Base-by-base conservation (phyloP, 2,888 invertebrate species). In the Ochropleura leucogaster region DNA sequence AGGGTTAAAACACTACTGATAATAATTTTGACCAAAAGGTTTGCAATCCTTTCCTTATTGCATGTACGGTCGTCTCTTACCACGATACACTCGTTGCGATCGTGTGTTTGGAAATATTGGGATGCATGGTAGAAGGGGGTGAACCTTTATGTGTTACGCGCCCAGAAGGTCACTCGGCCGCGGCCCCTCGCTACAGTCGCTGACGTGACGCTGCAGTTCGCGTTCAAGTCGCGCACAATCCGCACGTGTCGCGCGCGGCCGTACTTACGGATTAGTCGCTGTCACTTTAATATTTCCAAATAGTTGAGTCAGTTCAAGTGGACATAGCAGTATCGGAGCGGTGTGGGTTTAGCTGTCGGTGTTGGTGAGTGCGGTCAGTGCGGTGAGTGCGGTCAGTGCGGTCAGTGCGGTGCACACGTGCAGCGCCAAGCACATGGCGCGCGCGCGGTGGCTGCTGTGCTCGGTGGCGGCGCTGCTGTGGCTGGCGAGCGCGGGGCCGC, bases 91-190 rank as follows among this genome's bases (percentile, higher is more conserved):
- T n/a, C n/a, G n/a, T n/a, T n/a, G n/a, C n/a, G n/a, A n/a, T n/a
- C n/a, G n/a, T n/a, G n/a, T n/a, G n/a, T n/a, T n/a, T n/a, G n/a
- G n/a, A n/a, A n/a, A n/a, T n/a, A n/a, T n/a, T n/a, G n/a, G n/a
- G n/a, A n/a, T n/a, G n/a, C n/a, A n/a, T n/a, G n/a, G n/a, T n/a
- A n/a, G n/a, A n/a, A n/a, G n/a, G n/a, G n/a, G n/a, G n/a, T n/a
- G n/a, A n/a, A n/a, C n/a, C n/a, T n/a, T n/a, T n/a, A n/a, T n/a
- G n/a, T n/a, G n/a, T n/a, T n/a, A n/a, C n/a, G n/a, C n/a, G n/a
- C n/a, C n/a, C n/a, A n/a, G n/a, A n/a, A n/a, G n/a, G 81, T 12
- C 82, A 82, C 84, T 82, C 42, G 30, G 72, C 44, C 80, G 84
- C 76, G 77, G 70, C 64, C 80, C 42, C 57, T 76, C 64, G 64